Conservation (phyloP, 2,113 vertebrate species). For the Pantherophis guttatus region DNA sequence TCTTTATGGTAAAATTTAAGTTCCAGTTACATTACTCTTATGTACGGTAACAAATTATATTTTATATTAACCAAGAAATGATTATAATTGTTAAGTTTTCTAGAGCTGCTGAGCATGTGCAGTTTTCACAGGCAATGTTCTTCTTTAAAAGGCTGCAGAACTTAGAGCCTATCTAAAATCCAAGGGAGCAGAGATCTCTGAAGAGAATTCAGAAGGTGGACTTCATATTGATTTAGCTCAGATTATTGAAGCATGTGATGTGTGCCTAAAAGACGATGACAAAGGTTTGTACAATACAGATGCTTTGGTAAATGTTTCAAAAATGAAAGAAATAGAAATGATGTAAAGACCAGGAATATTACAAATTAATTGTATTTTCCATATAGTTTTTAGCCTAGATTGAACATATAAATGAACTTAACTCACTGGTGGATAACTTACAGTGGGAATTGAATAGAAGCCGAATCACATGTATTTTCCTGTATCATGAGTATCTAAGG, state of each 20-base stretch:
- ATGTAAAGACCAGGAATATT: neutral
- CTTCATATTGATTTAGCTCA: slow-evolving; percentile 93
- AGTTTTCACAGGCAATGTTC: rapidly evolving
- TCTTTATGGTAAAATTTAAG: rapidly evolving
- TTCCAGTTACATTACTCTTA: neutral
- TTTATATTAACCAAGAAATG: neutral
- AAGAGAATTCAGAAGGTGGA: slow-evolving; percentile 92
- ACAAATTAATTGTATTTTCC: neutral
- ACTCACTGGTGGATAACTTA: neutral
- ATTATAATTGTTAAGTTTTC: neutral
- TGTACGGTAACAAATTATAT: neutral
- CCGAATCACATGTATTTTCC: neutral
- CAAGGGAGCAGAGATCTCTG: slow-evolving; percentile 95
- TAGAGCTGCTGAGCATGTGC: neutral
- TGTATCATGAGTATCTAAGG: neutral
- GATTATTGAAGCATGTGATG: slow-evolving; percentile 95
- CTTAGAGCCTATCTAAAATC: slow-evolving; percentile 90
- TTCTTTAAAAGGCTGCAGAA: slow-evolving; percentile 82
- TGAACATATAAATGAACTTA: neutral
- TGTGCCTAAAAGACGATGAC: slow-evolving; percentile 94
- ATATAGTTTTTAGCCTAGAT: neutral
- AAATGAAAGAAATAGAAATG: neutral
- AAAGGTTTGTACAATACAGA: slow-evolving; percentile 79
- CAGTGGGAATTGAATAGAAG: neutral
- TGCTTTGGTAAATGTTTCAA: neutral